Evolutionary conservation across 2,888 invertebrate genomes (phyloP), one percentile per base, ranked within the genome.

Genomic region (Julus scandinavius): DNA sequence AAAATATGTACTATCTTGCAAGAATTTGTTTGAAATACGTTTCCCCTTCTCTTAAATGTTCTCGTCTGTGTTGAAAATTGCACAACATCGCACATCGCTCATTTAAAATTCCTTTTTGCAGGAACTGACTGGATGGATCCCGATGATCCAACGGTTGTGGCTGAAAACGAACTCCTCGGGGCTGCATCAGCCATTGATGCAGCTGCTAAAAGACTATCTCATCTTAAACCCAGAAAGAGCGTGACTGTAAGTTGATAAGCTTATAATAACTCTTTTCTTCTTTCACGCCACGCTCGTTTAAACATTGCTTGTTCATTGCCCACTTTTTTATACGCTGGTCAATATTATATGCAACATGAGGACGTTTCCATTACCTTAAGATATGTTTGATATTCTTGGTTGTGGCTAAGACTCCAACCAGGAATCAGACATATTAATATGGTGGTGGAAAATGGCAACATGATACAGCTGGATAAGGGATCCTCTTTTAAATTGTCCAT

Each of bases 331-430:
- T 40, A 80, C 38, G 80, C 80, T 80, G 80, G 80, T 15, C 80
- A 80, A 80, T 38, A 38, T 80, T 38, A 38, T 80, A 13, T 38
- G 38, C 49, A 85, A 85, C 49, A 50, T 85, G 85, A 85, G 45
- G 85, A 85, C 50, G 49, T 45, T 85, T 84, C 89, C 89, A 89
- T 91, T 90, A 90, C 96, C 94, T 95, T 96, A 93, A 98, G 99
- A 99, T 99, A 99, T 99, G 99, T 99, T 99, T 99, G 99, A 98
- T 99, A 99, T 99, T 99, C 99, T 99, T 99, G 99, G 99, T 99
- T 98, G 98, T 97, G 94, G 88, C 50, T 93, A 93, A 91, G 92
- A 92, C 94, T 94, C 96, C 97, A 97, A 97, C 98, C 98, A 95
- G 97, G 97, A 98, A 97, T 98, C 98, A 97, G 97, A 98, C 99